Conservation (phyloP, 2,888 invertebrate species). For the Chromoteleia sp. region DNA sequence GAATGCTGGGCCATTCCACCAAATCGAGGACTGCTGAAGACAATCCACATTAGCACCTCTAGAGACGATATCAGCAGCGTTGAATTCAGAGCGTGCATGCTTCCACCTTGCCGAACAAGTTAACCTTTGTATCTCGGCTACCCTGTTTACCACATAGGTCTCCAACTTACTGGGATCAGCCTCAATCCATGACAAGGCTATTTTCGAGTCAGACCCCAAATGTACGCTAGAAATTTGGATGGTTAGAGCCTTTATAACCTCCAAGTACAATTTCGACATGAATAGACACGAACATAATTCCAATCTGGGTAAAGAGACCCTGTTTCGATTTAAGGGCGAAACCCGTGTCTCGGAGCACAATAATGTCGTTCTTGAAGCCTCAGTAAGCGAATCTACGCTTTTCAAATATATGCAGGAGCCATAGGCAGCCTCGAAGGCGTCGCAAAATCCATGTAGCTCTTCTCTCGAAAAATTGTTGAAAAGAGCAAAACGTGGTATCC, state of each 20-base stretch:
- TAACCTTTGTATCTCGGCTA: neutral
- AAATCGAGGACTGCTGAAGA: neutral
- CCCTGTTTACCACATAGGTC: slow-evolving; percentile 8
- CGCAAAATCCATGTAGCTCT: slow-evolving; percentile 7
- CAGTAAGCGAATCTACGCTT: neutral
- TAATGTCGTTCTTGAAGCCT: neutral
- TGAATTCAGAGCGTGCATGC: neutral
- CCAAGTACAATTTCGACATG: neutral
- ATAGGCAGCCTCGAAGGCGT: slow-evolving; percentile 17
- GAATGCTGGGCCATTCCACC: slow-evolving; percentile 25
- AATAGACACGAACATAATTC: slow-evolving; percentile 10
- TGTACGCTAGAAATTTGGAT: neutral
- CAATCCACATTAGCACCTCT: neutral
- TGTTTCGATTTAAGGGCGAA: neutral
- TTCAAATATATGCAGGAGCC: slow-evolving; percentile 1
- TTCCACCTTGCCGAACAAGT: neutral
- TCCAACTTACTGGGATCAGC: neutral
- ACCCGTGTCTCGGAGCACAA: slow-evolving; percentile 9
- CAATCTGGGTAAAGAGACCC: neutral
- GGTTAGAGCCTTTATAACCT: neutral
- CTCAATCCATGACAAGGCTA: slow-evolving; percentile 9
- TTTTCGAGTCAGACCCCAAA: slow-evolving; percentile 4
- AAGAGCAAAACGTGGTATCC: neutral
- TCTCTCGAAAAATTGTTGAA: neutral
- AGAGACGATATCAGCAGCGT: slow-evolving; percentile 5